Base-by-base conservation (phyloP, 2,888 invertebrate genomes). In the Boloria selene region DNA sequence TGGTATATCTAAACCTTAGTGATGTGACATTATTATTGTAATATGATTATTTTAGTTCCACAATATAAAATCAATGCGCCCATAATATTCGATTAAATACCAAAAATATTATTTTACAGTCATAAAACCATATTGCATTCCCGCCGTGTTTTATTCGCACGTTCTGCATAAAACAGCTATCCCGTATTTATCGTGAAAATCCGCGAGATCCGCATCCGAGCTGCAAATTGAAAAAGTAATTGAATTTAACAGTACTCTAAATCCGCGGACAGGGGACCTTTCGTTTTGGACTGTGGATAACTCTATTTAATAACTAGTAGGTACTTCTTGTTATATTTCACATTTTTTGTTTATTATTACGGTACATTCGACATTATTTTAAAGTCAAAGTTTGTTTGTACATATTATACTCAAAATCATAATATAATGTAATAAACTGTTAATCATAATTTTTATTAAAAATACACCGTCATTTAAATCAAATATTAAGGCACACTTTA, bases 181-280 rank as follows among this genome's bases (percentile, higher is more conserved):
- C 44, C 60, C 50, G 54, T 58, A 58, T 67, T 66, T 67, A 73
- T 70, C 64, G 68, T 56, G 58, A 66, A 70, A 71, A 71, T 67
- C 70, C 70, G 69, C 69, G 67, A 65, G 72, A 74, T 70, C 69
- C 71, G 68, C 72, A 56, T 67, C 68, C 68, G 67, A 58, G 69
- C 65, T 70, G 70, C 72, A 74, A 75, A 75, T 75, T 75, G 74
- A 72, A 73, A 74, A 72, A 71, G 72, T 74, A 74, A 75, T 75
- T 74, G 74, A 74, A 74, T 75, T 72, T 68, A 73, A 74, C 72
- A 68, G 67, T 61, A 62, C 63, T 68, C 65, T 60, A 69, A 69
- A 64, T 45, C 64, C 64, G 68, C 64, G 64, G 55, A 45, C 56
- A 56, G 22, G 45, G 60, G 53, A 66, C 65, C 60, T 18, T 53